Percentiles rank a stretch among this genome's conserved stretches.
These are phyloP conservation scores for Acleris cristana DNA, from an alignment of 2,888 invertebrate species.

Conservation along the genomic window DNA sequence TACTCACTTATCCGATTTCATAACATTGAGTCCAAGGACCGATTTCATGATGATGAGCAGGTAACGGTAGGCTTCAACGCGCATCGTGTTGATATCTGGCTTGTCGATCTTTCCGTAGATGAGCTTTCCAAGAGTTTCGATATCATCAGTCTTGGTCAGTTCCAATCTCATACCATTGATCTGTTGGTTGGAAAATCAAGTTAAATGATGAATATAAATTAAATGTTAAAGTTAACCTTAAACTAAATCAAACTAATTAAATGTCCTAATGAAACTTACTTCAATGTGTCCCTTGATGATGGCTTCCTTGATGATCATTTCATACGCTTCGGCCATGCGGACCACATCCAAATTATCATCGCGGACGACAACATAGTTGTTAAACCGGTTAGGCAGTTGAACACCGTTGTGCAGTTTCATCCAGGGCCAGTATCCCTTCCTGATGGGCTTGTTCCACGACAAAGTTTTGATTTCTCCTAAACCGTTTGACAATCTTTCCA, in stretches of 20 bases:
- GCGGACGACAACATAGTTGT: constrained; percentile 65
- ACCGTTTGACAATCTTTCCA: constrained; percentile 81
- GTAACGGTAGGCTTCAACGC: constrained; percentile 81
- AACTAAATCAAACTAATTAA: not conserved
- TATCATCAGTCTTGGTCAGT: constrained; percentile 73
- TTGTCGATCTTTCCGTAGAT: constrained; percentile 76
- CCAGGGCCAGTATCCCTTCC: constrained; percentile 83
- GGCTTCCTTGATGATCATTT: constrained; percentile 83
- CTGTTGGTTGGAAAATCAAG: constrained; percentile 47
- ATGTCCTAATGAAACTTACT: constrained; percentile 54
- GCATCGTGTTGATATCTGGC: constrained; percentile 63
- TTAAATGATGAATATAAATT: not conserved
- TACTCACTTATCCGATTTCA: constrained; percentile 68
- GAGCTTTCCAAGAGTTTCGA: constrained; percentile 81
- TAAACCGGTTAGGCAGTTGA: constrained; percentile 77
- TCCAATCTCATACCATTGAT: constrained; percentile 69
- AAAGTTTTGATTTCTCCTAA: constrained; percentile 74
- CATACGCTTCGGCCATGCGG: constrained; percentile 67
- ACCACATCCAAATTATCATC: constrained; percentile 60
- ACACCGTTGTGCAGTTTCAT: constrained; percentile 82
- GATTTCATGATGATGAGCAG: constrained; percentile 83
- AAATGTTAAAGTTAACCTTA: not conserved
- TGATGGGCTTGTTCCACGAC: constrained; percentile 71
- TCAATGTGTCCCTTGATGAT: constrained; percentile 82
- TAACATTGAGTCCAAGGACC: constrained; percentile 67